phyloP scores from a whole-genome alignment of 2,113 vertebrate species.

The Fregata magnificens region DNA sequence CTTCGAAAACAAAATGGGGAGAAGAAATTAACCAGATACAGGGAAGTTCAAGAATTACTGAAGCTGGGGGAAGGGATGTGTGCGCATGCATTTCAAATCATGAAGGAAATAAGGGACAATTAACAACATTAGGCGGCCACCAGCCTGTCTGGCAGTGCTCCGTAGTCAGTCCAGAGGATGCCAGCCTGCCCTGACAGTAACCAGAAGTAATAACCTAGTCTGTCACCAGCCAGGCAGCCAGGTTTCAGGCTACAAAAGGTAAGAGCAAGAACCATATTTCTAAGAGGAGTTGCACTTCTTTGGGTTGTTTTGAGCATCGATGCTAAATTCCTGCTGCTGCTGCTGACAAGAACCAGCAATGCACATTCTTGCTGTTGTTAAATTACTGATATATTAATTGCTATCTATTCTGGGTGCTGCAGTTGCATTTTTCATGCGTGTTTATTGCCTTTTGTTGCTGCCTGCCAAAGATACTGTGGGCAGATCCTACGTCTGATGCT shows the following conservation, averaged over 20 bases:
- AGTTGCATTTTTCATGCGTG: slow-evolving; percentile 20
- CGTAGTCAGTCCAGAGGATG: not conserved
- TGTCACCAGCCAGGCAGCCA: not conserved
- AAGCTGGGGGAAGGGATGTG: not conserved
- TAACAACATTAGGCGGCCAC: not conserved
- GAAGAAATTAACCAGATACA: not conserved
- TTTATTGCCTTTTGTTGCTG: slow-evolving; percentile 35
- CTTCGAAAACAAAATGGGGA: not conserved
- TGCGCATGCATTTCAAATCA: not conserved
- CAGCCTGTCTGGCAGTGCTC: not conserved
- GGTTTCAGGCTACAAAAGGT: slow-evolving; percentile 7
- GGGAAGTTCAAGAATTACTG: not conserved
- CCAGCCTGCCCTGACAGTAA: not conserved
- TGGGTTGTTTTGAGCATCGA: not conserved
- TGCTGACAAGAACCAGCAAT: not conserved
- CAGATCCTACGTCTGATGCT: slow-evolving; percentile 20
- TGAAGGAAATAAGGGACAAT: not conserved
- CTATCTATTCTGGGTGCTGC: not conserved
- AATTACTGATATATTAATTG: slow-evolving; percentile 29
- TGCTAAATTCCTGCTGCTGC: slow-evolving; percentile 11
- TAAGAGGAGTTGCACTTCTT: not conserved
- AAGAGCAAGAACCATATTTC: not conserved
- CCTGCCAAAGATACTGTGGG: slow-evolving; percentile 3
- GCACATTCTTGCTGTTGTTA: not conserved
- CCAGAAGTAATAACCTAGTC: not conserved